Evolutionary conservation across 1,140 invertebrate species (phyloP).

Genomic region (Lutraria rhynchaena): DNA sequence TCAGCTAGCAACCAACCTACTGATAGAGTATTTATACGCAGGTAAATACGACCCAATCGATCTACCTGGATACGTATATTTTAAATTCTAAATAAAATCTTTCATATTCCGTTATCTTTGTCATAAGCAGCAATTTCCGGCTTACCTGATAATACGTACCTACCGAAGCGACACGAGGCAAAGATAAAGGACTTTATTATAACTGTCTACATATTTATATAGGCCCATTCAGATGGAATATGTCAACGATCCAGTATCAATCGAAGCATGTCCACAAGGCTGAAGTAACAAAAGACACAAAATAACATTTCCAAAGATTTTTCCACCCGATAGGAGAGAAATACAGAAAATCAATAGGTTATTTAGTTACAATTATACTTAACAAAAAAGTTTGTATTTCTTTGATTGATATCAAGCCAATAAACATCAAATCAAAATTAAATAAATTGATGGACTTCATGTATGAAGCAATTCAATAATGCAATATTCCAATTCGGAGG

Average conservation of each 20-base stretch:
- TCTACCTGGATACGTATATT: slow-evolving; percentile 58
- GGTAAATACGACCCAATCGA: slow-evolving; percentile 31
- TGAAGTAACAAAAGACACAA: slow-evolving; percentile 36
- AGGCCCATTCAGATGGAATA: slow-evolving; percentile 37
- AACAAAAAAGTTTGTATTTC: too few relatives aligned
- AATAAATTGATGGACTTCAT: too few relatives aligned
- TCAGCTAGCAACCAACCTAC: too few relatives aligned
- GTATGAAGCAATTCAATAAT: too few relatives aligned
- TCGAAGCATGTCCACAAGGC: slow-evolving; percentile 8
- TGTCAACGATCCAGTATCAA: slow-evolving; percentile 9
- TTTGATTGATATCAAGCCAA: too few relatives aligned
- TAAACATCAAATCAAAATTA: too few relatives aligned
- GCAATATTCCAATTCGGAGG: too few relatives aligned
- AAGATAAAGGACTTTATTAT: slow-evolving; percentile 49
- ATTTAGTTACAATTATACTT: not conserved
- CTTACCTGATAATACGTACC: slow-evolving; percentile 48
- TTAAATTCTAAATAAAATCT: slow-evolving; percentile 60
- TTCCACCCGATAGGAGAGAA: slow-evolving; percentile 19
- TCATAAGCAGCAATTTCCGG: slow-evolving; percentile 58
- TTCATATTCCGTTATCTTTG: slow-evolving; percentile 54
- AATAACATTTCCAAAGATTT: slow-evolving; percentile 48
- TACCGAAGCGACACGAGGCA: slow-evolving; percentile 28
- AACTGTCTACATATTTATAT: slow-evolving; percentile 56
- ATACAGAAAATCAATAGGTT: slow-evolving; percentile 4
- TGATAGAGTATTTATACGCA: slow-evolving; percentile 4